Evolutionary conservation across 2,888 invertebrate species (phyloP).

Genomic region (Ramazzottius varieornatus): DNA sequence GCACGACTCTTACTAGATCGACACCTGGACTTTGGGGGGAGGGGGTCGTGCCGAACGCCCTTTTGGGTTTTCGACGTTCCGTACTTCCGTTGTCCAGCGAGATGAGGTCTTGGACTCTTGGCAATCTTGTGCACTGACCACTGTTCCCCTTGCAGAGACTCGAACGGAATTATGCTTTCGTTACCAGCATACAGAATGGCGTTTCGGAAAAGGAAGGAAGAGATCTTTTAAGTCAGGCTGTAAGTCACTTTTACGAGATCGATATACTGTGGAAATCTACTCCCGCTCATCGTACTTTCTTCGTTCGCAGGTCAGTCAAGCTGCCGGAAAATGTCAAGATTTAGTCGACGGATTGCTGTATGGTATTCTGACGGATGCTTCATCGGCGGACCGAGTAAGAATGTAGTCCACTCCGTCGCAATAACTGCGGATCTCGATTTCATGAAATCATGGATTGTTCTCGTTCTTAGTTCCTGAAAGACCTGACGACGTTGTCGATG

Average conservation of each 20-base stretch:
- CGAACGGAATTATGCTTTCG: not conserved
- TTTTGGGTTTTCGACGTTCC: no score
- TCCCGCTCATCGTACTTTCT: no score
- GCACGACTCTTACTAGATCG: no score
- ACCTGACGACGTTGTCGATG: not conserved
- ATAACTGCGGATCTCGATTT: not conserved
- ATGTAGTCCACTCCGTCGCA: no score
- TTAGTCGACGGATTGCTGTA: not conserved
- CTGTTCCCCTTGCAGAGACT: constrained; percentile 1
- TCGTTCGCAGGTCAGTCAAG: not conserved
- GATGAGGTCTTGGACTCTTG: no score
- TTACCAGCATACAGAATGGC: not conserved
- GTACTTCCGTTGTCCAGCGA: no score
- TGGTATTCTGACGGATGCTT: not conserved
- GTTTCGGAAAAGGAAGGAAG: not conserved
- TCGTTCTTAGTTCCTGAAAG: not conserved
- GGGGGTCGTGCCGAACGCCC: no score
- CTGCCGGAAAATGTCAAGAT: not conserved
- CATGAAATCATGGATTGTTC: not conserved
- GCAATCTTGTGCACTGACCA: no score
- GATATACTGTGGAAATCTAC: no score
- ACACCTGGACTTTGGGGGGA: no score
- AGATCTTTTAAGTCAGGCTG: not conserved
- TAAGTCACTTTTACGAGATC: not conserved
- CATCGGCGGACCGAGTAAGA: not conserved